Conservation (phyloP, 2,888 invertebrate species). For the Hirudinaria manillensis region DNA sequence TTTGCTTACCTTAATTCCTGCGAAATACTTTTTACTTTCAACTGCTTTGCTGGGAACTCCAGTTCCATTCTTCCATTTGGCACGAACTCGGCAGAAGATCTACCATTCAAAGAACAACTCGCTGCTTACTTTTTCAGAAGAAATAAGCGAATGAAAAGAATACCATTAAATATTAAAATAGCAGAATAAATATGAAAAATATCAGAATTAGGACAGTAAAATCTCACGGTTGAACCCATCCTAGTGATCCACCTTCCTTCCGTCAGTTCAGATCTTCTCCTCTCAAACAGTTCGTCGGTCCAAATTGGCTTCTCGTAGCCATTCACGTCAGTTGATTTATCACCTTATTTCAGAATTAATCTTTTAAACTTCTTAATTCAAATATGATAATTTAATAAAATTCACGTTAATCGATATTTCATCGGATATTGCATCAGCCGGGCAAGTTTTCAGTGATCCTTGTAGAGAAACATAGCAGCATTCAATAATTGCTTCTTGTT, state of each 20-base stretch:
- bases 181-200: neutral
- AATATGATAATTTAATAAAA: too few relatives aligned
- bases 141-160: too few relatives aligned
- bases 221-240: constrained; percentile 38
- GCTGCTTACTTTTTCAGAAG: neutral
- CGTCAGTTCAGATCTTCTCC: constrained; percentile 34
- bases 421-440: too few relatives aligned
- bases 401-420: too few relatives aligned
- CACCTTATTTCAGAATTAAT: constrained; percentile 9
- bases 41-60: constrained; percentile 37
- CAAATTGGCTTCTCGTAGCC: constrained; percentile 32
- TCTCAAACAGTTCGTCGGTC: constrained; percentile 34
- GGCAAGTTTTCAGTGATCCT: too few relatives aligned
- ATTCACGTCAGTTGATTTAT: constrained; percentile 24
- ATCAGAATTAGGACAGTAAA: neutral
- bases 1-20: constrained; percentile 37
- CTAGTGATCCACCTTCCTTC: constrained; percentile 37
- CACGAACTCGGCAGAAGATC: constrained; percentile 36
- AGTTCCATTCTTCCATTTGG: constrained; percentile 33
- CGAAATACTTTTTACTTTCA: constrained; percentile 37
- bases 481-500: too few relatives aligned
- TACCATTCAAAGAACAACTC: constrained; percentile 2
- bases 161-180: too few relatives aligned
- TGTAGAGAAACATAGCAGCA: too few relatives aligned
- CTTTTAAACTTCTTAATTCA: neutral